Evolutionary conservation across 2,888 invertebrate species (phyloP).

Genomic region (Cryptocheilus praepositus): DNA sequence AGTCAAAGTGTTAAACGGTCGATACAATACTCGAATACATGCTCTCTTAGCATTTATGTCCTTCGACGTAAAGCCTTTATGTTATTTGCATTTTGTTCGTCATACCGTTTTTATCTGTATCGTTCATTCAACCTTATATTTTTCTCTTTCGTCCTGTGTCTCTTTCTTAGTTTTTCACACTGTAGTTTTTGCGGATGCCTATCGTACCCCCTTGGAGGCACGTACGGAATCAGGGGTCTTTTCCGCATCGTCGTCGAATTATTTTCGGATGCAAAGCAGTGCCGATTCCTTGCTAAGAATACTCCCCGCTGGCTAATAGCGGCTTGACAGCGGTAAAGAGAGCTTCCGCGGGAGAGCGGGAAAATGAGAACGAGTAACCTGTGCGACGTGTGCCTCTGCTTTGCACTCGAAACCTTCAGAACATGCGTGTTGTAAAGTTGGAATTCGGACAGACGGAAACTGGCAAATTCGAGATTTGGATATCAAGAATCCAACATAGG

Average conservation of each 20-base stretch:
- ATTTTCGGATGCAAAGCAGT: conserved; percentile 38
- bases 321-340: conserved; percentile 30
- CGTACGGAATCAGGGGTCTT: conserved; percentile 11
- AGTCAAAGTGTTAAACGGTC: too few relatives aligned
- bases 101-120: too few relatives aligned
- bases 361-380: conserved; percentile 31
- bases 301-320: conserved; percentile 39
- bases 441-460: too few relatives aligned
- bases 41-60: too few relatives aligned
- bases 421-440: not conserved
- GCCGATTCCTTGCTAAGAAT: conserved; percentile 39
- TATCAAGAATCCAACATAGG: too few relatives aligned
- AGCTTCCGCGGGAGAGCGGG: not conserved
- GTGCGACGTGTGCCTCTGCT: not conserved
- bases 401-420: not conserved
- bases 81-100: too few relatives aligned
- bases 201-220: not conserved
- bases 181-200: not conserved
- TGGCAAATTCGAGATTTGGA: too few relatives aligned
- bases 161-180: too few relatives aligned
- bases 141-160: too few relatives aligned
- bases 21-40: too few relatives aligned
- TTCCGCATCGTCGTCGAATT: conserved; percentile 39
- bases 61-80: too few relatives aligned
- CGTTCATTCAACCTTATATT: too few relatives aligned